Percentiles rank a stretch among this genome's conserved stretches.
These are phyloP conservation scores for Cerastis rubricosa DNA, from an alignment of 2,888 invertebrate genomes.

Conservation along the genomic window DNA sequence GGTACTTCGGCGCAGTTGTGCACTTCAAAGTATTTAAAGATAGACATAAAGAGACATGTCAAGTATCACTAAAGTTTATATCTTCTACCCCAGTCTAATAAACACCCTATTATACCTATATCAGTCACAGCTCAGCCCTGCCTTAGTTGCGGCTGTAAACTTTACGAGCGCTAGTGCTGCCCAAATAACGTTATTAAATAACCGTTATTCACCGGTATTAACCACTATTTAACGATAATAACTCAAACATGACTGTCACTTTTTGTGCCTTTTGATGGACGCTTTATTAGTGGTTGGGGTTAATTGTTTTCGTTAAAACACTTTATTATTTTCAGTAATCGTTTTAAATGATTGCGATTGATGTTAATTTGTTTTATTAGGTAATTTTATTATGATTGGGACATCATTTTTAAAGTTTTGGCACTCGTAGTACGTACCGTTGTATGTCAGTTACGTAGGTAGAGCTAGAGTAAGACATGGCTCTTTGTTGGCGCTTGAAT, in stretches of 20 bases:
- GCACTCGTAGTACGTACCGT: accelerated
- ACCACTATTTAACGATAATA: conserved; percentile 54
- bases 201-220: conserved; percentile 48
- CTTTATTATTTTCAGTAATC: conserved; percentile 21
- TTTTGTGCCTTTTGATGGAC: conserved; percentile 26
- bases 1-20: background rate
- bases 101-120: conserved; percentile 62
- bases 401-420: background rate
- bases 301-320: conserved; percentile 46
- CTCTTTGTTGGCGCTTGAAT: too few relatives aligned
- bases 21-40: conserved; percentile 1
- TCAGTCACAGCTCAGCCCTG: conserved; percentile 56
- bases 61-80: conserved; percentile 34
- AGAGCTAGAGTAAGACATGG: too few relatives aligned
- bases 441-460: background rate
- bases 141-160: conserved; percentile 58
- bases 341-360: conserved; percentile 23
- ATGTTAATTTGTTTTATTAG: conserved; percentile 7
- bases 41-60: conserved; percentile 24
- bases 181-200: conserved; percentile 47
- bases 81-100: conserved; percentile 42
- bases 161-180: conserved; percentile 59
- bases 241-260: conserved; percentile 42
- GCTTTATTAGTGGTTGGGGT: conserved; percentile 39
- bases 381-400: conserved; percentile 20